Base-by-base conservation (phyloP, 2,888 invertebrate genomes). In the Subacronicta megacephala region DNA sequence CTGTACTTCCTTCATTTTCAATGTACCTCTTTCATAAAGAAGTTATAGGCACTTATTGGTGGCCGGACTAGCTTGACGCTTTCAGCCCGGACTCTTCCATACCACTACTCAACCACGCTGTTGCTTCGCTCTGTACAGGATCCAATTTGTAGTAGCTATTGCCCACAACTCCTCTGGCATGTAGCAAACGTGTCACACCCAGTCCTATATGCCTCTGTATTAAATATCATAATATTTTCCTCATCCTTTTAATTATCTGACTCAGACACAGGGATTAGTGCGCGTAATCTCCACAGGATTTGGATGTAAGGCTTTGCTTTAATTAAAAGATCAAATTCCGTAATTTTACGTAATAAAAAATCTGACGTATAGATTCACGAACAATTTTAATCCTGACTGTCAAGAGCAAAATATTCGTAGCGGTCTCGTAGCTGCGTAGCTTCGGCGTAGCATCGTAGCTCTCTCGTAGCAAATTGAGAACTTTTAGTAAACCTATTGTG, bases 401-500 rank as follows among this genome's bases (percentile, higher is more conserved):
- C 13, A 15, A 45, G 23, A 12, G 12, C 26, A 17, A 31, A 49
- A 15, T 12, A 40, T 42, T 23, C 55, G 45, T 62, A 53, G 59
- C 44, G 35, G 10, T 29, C 4, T 1, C 42, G 55, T 58, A 52
- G 50, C 29, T 2, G 18, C 18, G 49, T 56, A 68, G 41, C 50
- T 36, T 20, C 52, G 1, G 33, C 52, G 40, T 47, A 66, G 52
- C 52, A 35, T 29, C 13, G 1, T 7, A 6, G 6, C 23, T 9
- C 23, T 23, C n/a, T n/a, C n/a, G n/a, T n/a, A 33, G 26, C 12
- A 37, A 44, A 5, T 45, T 10, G 1, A 13, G 4, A 66, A 44
- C 35, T 41, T 50, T 42, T 13, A 66, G 29, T 17, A 51, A 45
- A 13, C 33, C 54, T 7, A 54, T 54, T 45, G 49, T 41, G 17